A percentile compares a stretch with the other conserved stretches of the same genome.
Evolutionary conservation across 2,797 vertebrate species (phyloP).

Genomic region (Tolypeutes matacus): DNA sequence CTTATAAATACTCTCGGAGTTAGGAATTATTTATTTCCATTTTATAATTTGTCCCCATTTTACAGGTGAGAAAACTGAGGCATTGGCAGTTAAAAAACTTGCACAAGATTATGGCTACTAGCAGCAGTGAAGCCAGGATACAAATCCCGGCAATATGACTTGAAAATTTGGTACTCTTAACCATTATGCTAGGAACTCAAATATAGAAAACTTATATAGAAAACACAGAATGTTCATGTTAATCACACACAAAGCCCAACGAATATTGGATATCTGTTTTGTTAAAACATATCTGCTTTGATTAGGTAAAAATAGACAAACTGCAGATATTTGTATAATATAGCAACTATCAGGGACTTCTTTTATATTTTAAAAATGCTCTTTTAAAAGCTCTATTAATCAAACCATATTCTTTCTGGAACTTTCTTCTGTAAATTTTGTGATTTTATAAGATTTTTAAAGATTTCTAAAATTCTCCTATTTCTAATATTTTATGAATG

Average conservation of each 20-base stretch:
- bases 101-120: not conserved
- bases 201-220: not conserved
- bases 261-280: not conserved
- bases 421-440: slow-evolving; percentile 51
- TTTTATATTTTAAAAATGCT: slow-evolving; percentile 39
- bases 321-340: not conserved
- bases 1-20: not conserved
- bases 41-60: slow-evolving; percentile 38
- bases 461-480: slow-evolving; percentile 4
- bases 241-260: not conserved
- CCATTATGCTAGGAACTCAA: not conserved
- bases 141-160: not conserved
- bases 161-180: not conserved
- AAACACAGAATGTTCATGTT: not conserved
- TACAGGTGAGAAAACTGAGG: slow-evolving; percentile 1
- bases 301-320: slow-evolving; percentile 17
- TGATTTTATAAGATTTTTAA: slow-evolving; percentile 50
- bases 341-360: not conserved
- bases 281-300: not conserved
- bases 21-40: slow-evolving; percentile 1
- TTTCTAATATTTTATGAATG: slow-evolving; percentile 46
- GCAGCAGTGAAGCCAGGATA: not conserved
- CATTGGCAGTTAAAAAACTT: slow-evolving; percentile 17
- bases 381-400: slow-evolving; percentile 27
- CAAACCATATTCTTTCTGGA: slow-evolving; percentile 42